Percentiles rank a stretch among this genome's conserved stretches.
Evolutionary conservation across 2,797 vertebrate species (phyloP).

Genomic region (Myripristis murdjan): DNA sequence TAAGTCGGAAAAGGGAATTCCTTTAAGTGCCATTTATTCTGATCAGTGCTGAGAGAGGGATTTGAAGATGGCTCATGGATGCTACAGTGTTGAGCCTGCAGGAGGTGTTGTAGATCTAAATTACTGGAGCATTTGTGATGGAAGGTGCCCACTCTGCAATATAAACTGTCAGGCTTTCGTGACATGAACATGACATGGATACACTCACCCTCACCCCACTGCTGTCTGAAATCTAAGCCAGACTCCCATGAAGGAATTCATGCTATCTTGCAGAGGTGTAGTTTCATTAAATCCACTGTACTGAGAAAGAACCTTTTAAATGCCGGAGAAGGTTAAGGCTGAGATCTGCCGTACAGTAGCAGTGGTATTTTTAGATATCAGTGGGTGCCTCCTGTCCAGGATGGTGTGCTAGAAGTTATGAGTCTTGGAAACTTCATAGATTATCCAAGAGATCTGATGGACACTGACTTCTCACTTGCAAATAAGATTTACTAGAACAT

Average conservation of each 20-base stretch:
- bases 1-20: too few species aligned
- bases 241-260: slow-evolving; percentile 9
- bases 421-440: slow-evolving; percentile 65
- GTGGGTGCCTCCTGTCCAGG: slow-evolving; percentile 66
- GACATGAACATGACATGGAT: slow-evolving; percentile 10
- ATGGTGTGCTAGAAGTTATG: slow-evolving; percentile 53
- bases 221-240: slow-evolving; percentile 1
- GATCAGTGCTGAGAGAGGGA: slow-evolving; percentile 32
- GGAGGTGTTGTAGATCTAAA: slow-evolving; percentile 1
- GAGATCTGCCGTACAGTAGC: slow-evolving; percentile 56
- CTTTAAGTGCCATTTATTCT: slow-evolving; percentile 36
- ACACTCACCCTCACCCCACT: slow-evolving; percentile 18
- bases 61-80: too few species aligned
- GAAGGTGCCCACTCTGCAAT: slow-evolving; percentile 26
- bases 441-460: slow-evolving; percentile 47
- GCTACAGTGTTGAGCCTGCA: neutral
- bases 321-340: slow-evolving; percentile 42
- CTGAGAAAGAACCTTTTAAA: slow-evolving; percentile 47
- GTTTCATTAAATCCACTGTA: slow-evolving; percentile 38
- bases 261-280: slow-evolving; percentile 7
- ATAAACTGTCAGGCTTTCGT: slow-evolving; percentile 6
- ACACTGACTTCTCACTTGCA: slow-evolving; percentile 52
- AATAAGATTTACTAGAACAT: slow-evolving; percentile 54
- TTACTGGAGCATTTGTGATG: slow-evolving; percentile 23
- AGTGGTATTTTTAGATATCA: slow-evolving; percentile 76